Evolutionary conservation across 2,888 invertebrate species (phyloP).

Genomic region (Drosophila incognita): DNA sequence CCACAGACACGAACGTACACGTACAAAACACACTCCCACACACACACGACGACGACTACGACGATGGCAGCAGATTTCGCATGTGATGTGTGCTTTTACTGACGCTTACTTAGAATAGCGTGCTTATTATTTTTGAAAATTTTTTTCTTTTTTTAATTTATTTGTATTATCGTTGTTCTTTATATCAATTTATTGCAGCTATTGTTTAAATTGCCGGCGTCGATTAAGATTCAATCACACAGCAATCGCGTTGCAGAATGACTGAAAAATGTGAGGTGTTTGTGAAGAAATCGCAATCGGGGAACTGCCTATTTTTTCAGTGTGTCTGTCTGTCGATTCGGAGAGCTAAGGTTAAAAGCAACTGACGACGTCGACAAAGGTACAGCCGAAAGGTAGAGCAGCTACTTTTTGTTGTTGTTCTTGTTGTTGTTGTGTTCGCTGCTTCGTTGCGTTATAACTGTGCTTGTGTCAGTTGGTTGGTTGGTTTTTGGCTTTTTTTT

Average conservation of each 20-base stretch:
- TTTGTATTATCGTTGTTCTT: constrained; percentile 23
- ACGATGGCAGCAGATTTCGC: constrained; percentile 29
- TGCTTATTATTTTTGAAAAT: constrained; percentile 22
- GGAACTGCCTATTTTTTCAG: constrained; percentile 49
- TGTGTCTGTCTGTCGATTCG: constrained; percentile 48
- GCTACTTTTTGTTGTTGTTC: constrained; percentile 30
- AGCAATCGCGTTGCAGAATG: constrained; percentile 64
- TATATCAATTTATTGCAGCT: constrained; percentile 33
- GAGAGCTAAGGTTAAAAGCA: constrained; percentile 73
- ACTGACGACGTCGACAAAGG: constrained; percentile 50
- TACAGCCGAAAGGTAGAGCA: constrained; percentile 60
- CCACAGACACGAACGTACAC: constrained; percentile 15
- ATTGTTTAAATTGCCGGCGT: constrained; percentile 16
- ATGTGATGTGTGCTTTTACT: constrained; percentile 48
- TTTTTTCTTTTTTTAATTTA: constrained; percentile 17
- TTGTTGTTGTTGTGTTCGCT: constrained; percentile 41
- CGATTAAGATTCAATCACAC: constrained; percentile 49
- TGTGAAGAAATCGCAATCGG: constrained; percentile 59
- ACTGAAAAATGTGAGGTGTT: constrained; percentile 55
- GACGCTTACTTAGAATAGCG: constrained; percentile 25
- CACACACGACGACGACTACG: constrained; percentile 6
- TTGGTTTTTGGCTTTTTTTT: constrained; percentile 3
- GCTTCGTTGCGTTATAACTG: constrained; percentile 44
- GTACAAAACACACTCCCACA: constrained; percentile 31
- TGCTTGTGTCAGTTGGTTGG: constrained; percentile 39